Evolutionary conservation across 1,140 invertebrate genomes (phyloP).

Genomic region (Heliconius eleuchia): DNA sequence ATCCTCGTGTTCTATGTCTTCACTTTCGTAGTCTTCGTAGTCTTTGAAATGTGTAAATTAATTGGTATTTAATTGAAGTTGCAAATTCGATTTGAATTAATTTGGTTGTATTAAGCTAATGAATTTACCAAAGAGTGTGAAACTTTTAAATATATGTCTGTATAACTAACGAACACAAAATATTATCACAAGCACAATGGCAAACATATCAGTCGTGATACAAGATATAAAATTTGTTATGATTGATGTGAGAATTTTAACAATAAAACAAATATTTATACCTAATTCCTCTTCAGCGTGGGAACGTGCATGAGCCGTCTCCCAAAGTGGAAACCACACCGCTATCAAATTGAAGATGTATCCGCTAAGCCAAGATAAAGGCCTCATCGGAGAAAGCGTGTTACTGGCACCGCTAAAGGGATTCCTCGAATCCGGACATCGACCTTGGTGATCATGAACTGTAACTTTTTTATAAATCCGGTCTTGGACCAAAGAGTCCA

Average conservation of each 20-base stretch:
- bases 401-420: constrained; percentile 84
- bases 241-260: no score
- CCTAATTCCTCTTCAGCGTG: constrained; percentile 75
- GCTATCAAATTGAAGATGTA: constrained; percentile 75
- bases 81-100: no score
- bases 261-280: constrained; percentile 38
- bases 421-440: constrained; percentile 89
- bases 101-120: no score
- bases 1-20: constrained; percentile 74
- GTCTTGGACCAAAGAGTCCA: constrained; percentile 95
- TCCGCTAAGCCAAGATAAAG: constrained; percentile 77
- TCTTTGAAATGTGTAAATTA: constrained; percentile 40
- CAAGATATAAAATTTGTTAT: no score
- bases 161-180: no score
- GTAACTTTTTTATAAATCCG: constrained; percentile 93
- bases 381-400: constrained; percentile 74
- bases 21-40: constrained; percentile 71
- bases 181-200: no score
- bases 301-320: constrained; percentile 52
- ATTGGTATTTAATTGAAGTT: no score
- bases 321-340: constrained; percentile 75
- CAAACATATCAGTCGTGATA: no score
- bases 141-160: no score
- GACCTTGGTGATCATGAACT: constrained; percentile 94
- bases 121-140: no score